A percentile compares a stretch with the other conserved stretches of the same genome.
These are phyloP conservation scores for Musca vetustissima DNA, from an alignment of 1,140 invertebrate genomes.

Conservation along the genomic window DNA sequence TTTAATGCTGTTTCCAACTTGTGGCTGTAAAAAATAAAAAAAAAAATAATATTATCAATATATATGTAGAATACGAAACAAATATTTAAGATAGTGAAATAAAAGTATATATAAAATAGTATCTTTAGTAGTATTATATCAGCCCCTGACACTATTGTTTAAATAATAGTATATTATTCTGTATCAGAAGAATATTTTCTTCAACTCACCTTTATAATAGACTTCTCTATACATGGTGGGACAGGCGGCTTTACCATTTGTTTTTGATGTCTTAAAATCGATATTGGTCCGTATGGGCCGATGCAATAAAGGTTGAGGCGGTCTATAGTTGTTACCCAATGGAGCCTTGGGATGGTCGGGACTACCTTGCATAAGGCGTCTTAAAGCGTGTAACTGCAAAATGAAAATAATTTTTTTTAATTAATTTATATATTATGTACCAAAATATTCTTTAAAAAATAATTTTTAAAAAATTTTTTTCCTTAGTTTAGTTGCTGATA, in stretches of 20 bases:
- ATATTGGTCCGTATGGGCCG: conserved; percentile 93
- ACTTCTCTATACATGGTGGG: conserved; percentile 85
- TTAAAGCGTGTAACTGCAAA: conserved; percentile 74
- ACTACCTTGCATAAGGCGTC: conserved; percentile 86
- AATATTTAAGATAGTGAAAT: too few relatives aligned
- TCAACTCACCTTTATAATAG: conserved; percentile 76
- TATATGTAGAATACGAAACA: too few relatives aligned
- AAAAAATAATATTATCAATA: conserved; percentile 4
- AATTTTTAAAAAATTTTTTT: too few relatives aligned
- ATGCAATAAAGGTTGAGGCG: conserved; percentile 85
- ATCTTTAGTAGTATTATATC: too few relatives aligned
- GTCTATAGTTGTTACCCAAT: conserved; percentile 90
- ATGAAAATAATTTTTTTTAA: neutral
- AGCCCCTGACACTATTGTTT: too few relatives aligned
- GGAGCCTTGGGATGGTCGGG: conserved; percentile 81
- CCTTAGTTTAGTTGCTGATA: too few relatives aligned
- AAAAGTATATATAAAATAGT: too few relatives aligned
- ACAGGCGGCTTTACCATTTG: conserved; percentile 74
- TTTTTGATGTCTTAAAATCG: conserved; percentile 82
- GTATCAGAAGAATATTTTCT: too few relatives aligned
- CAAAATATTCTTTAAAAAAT: neutral
- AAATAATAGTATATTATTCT: too few relatives aligned
- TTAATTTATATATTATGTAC: neutral
- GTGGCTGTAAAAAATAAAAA: conserved; percentile 60
- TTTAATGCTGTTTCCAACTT: conserved; percentile 70